These are phyloP conservation scores for Rhimphoctona megacephalus DNA, from an alignment of 2,888 invertebrate genomes.

Conservation along the genomic window DNA sequence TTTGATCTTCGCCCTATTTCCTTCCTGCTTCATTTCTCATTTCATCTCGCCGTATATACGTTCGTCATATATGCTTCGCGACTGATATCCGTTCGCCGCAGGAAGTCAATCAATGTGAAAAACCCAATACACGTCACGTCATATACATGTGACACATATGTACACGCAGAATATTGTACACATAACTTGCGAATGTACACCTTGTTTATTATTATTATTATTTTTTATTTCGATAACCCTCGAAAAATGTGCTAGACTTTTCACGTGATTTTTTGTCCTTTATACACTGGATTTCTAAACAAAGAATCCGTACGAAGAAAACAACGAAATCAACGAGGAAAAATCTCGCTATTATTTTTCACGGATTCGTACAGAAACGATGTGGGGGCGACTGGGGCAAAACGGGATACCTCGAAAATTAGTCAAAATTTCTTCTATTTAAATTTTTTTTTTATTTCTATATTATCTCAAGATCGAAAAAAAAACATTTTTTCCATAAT, in stretches of 20 bases:
- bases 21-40: constrained; percentile 36
- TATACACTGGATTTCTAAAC: not conserved
- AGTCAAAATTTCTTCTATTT: too few relatives aligned
- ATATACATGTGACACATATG: not conserved
- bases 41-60: not conserved
- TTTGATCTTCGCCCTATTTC: constrained; percentile 22
- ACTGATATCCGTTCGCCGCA: constrained; percentile 27
- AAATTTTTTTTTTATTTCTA: too few relatives aligned
- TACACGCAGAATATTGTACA: constrained; percentile 1
- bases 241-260: not conserved
- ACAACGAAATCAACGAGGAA: not conserved
- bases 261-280: not conserved
- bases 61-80: not conserved
- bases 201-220: not conserved
- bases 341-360: too few relatives aligned
- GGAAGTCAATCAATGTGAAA: constrained; percentile 36
- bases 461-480: too few relatives aligned
- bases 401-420: too few relatives aligned
- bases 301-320: not conserved
- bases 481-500: too few relatives aligned
- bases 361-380: too few relatives aligned
- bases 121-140: constrained; percentile 4
- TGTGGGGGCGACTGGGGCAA: too few relatives aligned
- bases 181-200: not conserved
- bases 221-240: not conserved